Evolutionary conservation across 2,888 invertebrate genomes (phyloP), one percentile per base, ranked within the genome.

Genomic region (Papilio protenor): DNA sequence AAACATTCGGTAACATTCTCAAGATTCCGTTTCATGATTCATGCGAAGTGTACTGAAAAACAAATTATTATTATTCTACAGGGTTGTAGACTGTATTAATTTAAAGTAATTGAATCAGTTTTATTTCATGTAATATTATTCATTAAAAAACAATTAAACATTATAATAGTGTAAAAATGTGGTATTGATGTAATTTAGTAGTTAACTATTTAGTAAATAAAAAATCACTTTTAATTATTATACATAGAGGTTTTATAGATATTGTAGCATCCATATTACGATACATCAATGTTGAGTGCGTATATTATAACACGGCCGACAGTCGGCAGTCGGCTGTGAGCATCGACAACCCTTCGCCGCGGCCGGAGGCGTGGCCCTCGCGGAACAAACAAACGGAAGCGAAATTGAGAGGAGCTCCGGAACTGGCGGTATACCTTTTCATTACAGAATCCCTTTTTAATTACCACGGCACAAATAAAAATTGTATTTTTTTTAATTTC

Each of bases 381-480:
- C 89, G 89, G 87, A 89, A 91, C 93, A 93, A 94, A 94, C 94
- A 93, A 92, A 92, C 93, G 93, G 93, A 93, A 92, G 90, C 91
- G 89, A 93, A 94, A 94, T 93, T 92, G 93, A 94, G 94, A 94
- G 92, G 90, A 93, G 92, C 91, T 90, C 88, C 93, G 93, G 92
- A 93, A 94, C 92, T 89, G 90, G 84, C 92, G 90, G 92, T 93
- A 92, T 94, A 94, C 94, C 94, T 94, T 94, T 94, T 93, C 92
- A 94, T 94, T 94, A 94, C 92, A 91, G 91, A 93, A 94, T 94
- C 94, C 94, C 94, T 92, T 94, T 94, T 94, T 94, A 94, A 94
- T 94, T 94, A 94, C 94, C 91, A 91, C 88, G 90, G 90, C 89
- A 91, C 89, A 91, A 93, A 94, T 92, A 93, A 94, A 94, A 94